Evolutionary conservation across 2,113 vertebrate genomes (phyloP), one percentile per base, ranked within the genome.

Genomic region (Podilymbus podiceps): DNA sequence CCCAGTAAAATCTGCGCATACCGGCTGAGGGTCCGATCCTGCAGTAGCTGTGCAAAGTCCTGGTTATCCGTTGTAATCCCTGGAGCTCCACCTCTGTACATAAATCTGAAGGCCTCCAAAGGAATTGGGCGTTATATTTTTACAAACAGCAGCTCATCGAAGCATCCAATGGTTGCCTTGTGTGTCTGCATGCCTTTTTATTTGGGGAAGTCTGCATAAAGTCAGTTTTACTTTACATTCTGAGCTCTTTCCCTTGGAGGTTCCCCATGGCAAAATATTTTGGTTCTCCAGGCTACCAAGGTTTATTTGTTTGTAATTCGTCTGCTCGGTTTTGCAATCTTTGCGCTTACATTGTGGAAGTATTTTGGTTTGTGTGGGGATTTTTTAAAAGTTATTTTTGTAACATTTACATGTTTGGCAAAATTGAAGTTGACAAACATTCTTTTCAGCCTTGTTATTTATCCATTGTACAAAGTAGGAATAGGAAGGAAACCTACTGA

Each of bases 381-480:
- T 88, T 92, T 88, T 90, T 69, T 13, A 38, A 58, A 28, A 6
- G 10, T 42, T 79, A 5, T 88, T 88, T 89, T 82, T 68, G 18
- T 30, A 93, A 82, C 15, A 30, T 85, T 69, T 60, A 50, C 11
- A 20, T 46, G 27, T 82, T 91, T 60, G 24, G 53, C 28, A 89
- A 87, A 93, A 93, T 33, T 53, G 18, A 87, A 93, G 50, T 62
- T 85, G 89, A 91, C 90, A 82, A 59, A 67, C 66, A 24, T 95
- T 95, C 73, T 90, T 95, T 76, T 71, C 66, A 85, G 69, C 81
- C 50, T 95, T 64, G 35, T 78, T 92, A 76, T 67, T 91, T 76
- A 82, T 38, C 73, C 77, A 50, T 78, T 89, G 64, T 78, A 82
- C 15, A 55, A 69, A 74, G 73, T 25, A 16, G 31, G 31, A 88